phyloP scores from a whole-genome alignment of 2,113 vertebrate species.

The Spea multiplicata region DNA sequence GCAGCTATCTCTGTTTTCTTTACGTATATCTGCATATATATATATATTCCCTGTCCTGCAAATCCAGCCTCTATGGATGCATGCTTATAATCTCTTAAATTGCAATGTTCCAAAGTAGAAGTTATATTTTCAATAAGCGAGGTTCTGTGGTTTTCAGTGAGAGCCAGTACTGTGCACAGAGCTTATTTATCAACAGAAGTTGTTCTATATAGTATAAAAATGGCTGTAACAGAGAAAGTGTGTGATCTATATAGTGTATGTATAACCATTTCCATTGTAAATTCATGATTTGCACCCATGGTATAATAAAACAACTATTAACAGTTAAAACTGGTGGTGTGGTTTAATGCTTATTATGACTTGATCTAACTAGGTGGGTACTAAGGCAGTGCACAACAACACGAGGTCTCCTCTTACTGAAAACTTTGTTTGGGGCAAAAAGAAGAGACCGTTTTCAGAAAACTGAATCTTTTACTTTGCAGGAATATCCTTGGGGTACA shows the following conservation, averaged over 20 bases:
- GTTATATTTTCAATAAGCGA: conserved; percentile 74
- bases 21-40: background rate
- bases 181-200: conserved; percentile 72
- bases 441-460: too few species aligned
- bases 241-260: conserved; percentile 72
- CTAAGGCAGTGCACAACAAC: background rate
- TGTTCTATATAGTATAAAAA: conserved; percentile 70
- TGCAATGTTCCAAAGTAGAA: conserved; percentile 64
- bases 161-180: conserved; percentile 63
- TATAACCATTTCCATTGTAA: conserved; percentile 74
- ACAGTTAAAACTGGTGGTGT: conserved; percentile 50
- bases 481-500: too few species aligned
- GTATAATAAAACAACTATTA: conserved; percentile 79
- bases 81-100: conserved; percentile 70
- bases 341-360: too few species aligned
- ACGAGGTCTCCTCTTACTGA: too few species aligned
- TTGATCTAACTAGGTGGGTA: background rate
- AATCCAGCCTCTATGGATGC: conserved; percentile 70
- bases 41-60: conserved; percentile 59
- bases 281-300: conserved; percentile 72
- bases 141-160: conserved; percentile 64
- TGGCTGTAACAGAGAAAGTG: conserved; percentile 58
- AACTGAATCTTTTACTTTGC: too few species aligned
- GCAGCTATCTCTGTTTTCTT: conserved; percentile 46
- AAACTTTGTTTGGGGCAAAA: too few species aligned